Percentiles rank a stretch among this genome's conserved stretches.
phyloP scores from a whole-genome alignment of 2,888 invertebrate species.

The Trachelus iudaicus region DNA sequence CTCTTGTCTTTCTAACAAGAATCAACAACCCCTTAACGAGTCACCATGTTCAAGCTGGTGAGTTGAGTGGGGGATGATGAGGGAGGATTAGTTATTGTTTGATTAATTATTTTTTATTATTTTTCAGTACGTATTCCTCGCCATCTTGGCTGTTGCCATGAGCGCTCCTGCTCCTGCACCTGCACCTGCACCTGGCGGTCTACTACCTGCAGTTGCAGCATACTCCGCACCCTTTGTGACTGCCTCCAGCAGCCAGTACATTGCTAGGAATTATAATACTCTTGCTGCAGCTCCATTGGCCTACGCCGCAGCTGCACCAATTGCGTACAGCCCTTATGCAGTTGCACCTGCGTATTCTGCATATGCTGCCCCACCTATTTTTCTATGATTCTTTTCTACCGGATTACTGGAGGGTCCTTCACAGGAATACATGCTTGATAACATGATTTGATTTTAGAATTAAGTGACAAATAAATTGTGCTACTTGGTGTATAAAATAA shows the following conservation, averaged over 20 bases:
- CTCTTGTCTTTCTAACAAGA: conserved; percentile 13
- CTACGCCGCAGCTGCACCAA: conserved; percentile 47
- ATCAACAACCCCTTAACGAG: conserved; percentile 28
- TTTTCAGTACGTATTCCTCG: conserved; percentile 67
- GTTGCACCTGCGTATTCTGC: conserved; percentile 39
- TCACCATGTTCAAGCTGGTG: conserved; percentile 68
- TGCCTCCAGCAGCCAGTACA: conserved; percentile 72
- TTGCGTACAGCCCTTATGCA: conserved; percentile 48
- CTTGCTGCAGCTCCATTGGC: conserved; percentile 67
- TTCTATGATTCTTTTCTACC: not conserved
- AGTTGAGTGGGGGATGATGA: conserved; percentile 41
- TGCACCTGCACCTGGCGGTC: conserved; percentile 44
- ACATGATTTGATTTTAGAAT: conserved; percentile 1
- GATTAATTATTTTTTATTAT: conserved; percentile 16
- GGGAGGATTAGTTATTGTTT: not conserved
- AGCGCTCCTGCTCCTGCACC: conserved; percentile 65
- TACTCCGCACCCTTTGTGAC: conserved; percentile 68
- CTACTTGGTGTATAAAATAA: not conserved
- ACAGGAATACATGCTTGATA: not conserved
- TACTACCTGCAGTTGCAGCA: conserved; percentile 39
- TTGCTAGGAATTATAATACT: conserved; percentile 71
- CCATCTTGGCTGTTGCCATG: conserved; percentile 69
- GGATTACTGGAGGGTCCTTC: not conserved
- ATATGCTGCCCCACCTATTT: conserved; percentile 19
- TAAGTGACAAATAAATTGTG: not conserved